Evolutionary conservation across 2,888 invertebrate genomes (phyloP), one percentile per base, ranked within the genome.

Genomic region (Ochropleura leucogaster): DNA sequence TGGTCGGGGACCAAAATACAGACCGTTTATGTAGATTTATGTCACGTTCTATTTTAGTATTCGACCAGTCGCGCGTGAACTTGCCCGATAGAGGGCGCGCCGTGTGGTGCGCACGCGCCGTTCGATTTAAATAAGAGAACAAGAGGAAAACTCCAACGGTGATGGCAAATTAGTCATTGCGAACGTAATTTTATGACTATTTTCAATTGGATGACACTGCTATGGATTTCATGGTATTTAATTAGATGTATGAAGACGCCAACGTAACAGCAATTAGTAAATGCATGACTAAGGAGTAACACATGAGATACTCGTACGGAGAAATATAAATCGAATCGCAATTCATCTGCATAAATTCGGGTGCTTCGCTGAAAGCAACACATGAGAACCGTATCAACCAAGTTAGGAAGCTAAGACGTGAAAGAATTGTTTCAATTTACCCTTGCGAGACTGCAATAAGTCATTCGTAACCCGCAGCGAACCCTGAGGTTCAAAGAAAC

Each of bases 1-100:
- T 92, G 89, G 88, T 81, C 86, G 85, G 82, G 86, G 87, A 91
- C 93, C 86, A 89, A 94, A 94, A 93, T 94, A 94, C 93, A 92
- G 90, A 89, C 92, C 93, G 93, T 94, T 94, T 94, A 95, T 94
- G 95, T 93, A 94, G 93, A 95, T 95, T 95, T 94, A 95, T 95
- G 95, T 95, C 95, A 95, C 92, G 92, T 85, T 94, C 94, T 95
- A 95, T 95, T 95, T 95, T 90, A 82, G 93, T 92, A 91, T 84
- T 87, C 89, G 91, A 88, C 89, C 89, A 92, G 88, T 91, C 89
- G 89, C 90, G 91, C 92, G 90, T 94, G 93, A 93, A 94, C 93
- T 94, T 94, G 93, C 86, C 87, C 89, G 88, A 83, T 75, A 90
- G 92, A 90, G 92, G 90, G 93, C 92, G 91, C 90, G 84, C 76